phyloP scores from a whole-genome alignment of 2,113 vertebrate species.

The Gasterosteus nipponicus region DNA sequence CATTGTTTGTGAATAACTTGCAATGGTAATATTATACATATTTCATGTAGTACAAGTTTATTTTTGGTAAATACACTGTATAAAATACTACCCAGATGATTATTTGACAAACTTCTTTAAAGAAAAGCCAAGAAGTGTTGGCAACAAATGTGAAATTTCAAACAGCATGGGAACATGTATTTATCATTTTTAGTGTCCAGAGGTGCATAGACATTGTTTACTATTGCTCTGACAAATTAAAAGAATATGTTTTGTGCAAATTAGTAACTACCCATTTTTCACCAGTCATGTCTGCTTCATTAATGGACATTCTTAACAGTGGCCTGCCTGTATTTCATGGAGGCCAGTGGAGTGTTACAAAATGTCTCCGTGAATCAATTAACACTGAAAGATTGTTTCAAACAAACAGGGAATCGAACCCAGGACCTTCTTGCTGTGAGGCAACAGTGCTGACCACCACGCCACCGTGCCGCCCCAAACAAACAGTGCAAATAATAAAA shows the following conservation, averaged over 20 bases:
- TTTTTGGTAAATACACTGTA: not conserved
- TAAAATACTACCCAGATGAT: not conserved
- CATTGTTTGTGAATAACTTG: not conserved
- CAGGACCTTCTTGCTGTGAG: too few relatives aligned
- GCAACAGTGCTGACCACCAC: too few relatives aligned
- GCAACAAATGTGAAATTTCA: slow-evolving; percentile 1
- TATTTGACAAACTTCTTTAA: not conserved
- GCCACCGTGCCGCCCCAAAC: too few relatives aligned
- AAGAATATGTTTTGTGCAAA: not conserved
- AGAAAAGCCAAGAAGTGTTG: not conserved
- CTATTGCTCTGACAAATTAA: not conserved
- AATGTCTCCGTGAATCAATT: not conserved
- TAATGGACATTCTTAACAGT: not conserved
- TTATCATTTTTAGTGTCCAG: not conserved
- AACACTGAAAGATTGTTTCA: too few relatives aligned
- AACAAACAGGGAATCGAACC: too few relatives aligned
- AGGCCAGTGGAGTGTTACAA: not conserved
- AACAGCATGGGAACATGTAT: not conserved
- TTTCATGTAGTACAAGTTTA: not conserved
- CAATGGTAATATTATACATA: not conserved
- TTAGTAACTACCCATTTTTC: not conserved
- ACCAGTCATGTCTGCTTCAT: not conserved
- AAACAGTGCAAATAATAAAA: not conserved
- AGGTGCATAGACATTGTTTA: not conserved
- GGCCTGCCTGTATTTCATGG: not conserved